Percentiles rank a stretch among this genome's conserved stretches.
Evolutionary conservation across 2,888 invertebrate species (phyloP).

Genomic region (Drosophila anceps): DNA sequence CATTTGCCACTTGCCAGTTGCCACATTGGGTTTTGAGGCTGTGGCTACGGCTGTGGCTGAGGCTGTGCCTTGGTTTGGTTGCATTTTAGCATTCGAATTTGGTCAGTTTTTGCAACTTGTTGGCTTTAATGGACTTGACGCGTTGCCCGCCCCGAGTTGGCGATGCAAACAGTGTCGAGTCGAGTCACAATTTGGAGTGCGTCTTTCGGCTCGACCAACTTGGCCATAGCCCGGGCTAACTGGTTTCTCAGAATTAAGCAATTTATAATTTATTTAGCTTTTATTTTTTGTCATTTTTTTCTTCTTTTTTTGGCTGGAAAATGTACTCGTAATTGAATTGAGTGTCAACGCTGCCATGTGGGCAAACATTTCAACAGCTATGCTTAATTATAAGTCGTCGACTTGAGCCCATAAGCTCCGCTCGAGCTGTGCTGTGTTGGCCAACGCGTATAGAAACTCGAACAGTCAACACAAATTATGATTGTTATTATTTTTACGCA

Average conservation of each 20-base stretch:
- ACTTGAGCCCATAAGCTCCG: slow-evolving; percentile 53
- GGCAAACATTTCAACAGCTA: slow-evolving; percentile 74
- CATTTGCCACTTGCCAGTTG: slow-evolving; percentile 67
- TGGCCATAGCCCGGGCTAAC: slow-evolving; percentile 37
- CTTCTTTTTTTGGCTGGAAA: slow-evolving; percentile 37
- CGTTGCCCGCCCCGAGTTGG: slow-evolving; percentile 52
- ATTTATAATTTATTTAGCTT: slow-evolving; percentile 41
- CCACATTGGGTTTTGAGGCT: slow-evolving; percentile 13
- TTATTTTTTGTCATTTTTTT: slow-evolving; percentile 3
- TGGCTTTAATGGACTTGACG: slow-evolving; percentile 63
- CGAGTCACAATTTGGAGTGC: slow-evolving; percentile 25
- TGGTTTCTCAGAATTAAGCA: slow-evolving; percentile 61
- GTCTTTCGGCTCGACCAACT: slow-evolving; percentile 27
- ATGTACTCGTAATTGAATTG: slow-evolving; percentile 59
- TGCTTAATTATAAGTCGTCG: slow-evolving; percentile 71
- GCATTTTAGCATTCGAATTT: slow-evolving; percentile 62
- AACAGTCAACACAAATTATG: slow-evolving; percentile 77
- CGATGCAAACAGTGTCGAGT: slow-evolving; percentile 18
- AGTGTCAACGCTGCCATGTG: slow-evolving; percentile 50
- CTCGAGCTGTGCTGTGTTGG: slow-evolving; percentile 26
- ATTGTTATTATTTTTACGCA: slow-evolving; percentile 78
- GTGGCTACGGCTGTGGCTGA: too few species aligned
- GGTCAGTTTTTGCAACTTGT: slow-evolving; percentile 71
- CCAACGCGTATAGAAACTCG: slow-evolving; percentile 46
- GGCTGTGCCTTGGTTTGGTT: slow-evolving; percentile 16